Conservation (phyloP, 2,113 vertebrate genomes). For the Amazona vittata region DNA sequence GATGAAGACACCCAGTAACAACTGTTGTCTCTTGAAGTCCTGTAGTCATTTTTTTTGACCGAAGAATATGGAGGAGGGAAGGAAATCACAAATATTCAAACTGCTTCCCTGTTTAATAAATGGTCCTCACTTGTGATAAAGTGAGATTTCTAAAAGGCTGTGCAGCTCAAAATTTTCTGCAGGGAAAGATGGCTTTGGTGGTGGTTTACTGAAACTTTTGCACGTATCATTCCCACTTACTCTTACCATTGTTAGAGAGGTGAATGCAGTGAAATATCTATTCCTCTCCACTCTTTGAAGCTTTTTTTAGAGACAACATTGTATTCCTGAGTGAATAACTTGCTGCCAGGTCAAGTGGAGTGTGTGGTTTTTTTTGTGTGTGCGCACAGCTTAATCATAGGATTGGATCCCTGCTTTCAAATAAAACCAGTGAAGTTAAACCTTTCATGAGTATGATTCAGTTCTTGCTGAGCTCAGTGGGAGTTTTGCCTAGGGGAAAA, state of each 20-base stretch:
- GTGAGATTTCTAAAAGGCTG: neutral
- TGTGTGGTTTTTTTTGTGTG: neutral
- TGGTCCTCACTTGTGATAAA: accelerated
- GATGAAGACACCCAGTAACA: neutral
- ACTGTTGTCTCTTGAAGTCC: neutral
- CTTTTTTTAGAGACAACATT: neutral
- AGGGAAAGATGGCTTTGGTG: neutral
- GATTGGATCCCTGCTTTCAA: neutral
- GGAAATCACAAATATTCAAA: neutral
- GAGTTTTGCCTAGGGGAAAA: constrained; percentile 5
- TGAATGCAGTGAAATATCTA: neutral
- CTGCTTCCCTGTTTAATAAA: neutral
- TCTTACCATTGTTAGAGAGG: neutral
- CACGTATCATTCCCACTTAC: neutral
- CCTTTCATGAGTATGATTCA: neutral
- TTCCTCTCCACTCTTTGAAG: neutral
- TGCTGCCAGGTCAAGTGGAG: neutral
- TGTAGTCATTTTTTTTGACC: neutral
- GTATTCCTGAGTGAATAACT: neutral
- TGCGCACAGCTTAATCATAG: neutral
- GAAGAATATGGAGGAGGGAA: neutral
- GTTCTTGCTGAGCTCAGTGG: neutral
- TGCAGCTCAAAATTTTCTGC: neutral
- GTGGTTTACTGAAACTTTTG: neutral
- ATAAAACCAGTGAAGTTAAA: neutral